Evolutionary conservation across 2,797 vertebrate species (phyloP).

Genomic region (Gallinago nigripennis): DNA sequence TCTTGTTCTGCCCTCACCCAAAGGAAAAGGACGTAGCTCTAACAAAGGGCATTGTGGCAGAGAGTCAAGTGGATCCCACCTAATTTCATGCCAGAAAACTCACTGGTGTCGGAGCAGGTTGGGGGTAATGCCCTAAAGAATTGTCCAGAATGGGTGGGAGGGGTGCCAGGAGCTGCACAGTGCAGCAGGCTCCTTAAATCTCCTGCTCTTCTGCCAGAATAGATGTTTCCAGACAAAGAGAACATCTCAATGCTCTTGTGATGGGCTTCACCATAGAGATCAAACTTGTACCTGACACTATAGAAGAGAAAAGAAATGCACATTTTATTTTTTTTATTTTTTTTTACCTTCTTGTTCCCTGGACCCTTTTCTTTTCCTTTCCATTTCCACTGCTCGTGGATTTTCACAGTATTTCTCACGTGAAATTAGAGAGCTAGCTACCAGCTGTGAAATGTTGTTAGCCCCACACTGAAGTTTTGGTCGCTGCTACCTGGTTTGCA

Average conservation of each 20-base stretch:
- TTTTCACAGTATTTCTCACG: not conserved
- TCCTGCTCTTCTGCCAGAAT: not conserved
- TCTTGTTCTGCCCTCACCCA: not conserved
- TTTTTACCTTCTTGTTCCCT: not conserved
- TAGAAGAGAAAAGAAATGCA: not conserved
- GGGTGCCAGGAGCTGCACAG: not conserved
- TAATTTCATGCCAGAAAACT: not conserved
- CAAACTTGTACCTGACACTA: not conserved
- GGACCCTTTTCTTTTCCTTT: not conserved
- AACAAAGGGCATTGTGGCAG: not conserved
- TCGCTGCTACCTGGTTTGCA: not conserved
- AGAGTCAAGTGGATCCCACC: not conserved
- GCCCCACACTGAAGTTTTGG: not conserved
- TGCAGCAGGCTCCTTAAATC: not conserved
- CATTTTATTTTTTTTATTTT: not conserved
- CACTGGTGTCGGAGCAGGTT: not conserved
- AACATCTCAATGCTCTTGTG: not conserved
- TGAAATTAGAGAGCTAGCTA: not conserved
- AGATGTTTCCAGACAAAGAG: not conserved
- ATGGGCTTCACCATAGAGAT: not conserved
- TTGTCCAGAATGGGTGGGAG: not conserved
- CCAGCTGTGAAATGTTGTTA: not conserved
- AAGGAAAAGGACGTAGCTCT: not conserved
- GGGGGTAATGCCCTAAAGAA: rapidly evolving
- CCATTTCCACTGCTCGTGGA: not conserved